These are phyloP conservation scores for Thermophis baileyi DNA, from an alignment of 2,113 vertebrate species.

Conservation along the genomic window DNA sequence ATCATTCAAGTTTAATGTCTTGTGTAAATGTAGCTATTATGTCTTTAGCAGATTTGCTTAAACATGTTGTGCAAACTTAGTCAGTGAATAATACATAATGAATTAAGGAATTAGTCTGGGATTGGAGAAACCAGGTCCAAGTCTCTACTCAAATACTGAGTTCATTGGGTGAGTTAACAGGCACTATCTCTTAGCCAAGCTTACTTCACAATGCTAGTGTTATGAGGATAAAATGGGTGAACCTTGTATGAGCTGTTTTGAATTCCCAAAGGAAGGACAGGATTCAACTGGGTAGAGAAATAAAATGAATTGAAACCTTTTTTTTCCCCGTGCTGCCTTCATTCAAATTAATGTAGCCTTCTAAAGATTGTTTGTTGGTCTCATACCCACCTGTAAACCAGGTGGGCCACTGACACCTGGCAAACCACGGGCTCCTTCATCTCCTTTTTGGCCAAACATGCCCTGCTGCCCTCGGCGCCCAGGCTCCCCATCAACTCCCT, in stretches of 20 bases:
- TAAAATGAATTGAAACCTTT: neutral
- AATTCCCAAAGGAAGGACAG: neutral
- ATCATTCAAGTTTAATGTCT: neutral
- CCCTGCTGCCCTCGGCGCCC: conserved; percentile 87
- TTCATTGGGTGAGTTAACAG: neutral
- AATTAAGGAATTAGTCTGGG: neutral
- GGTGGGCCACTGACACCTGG: conserved; percentile 76
- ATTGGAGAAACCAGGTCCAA: neutral
- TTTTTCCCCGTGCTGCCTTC: neutral
- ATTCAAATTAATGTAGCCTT: neutral
- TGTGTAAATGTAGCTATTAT: neutral
- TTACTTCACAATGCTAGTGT: neutral
- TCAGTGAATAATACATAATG: neutral
- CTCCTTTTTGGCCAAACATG: conserved; percentile 87
- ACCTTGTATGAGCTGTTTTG: neutral
- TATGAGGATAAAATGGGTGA: neutral
- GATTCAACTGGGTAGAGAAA: neutral
- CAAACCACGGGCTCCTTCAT: conserved; percentile 83
- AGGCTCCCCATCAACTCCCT: conserved; percentile 86
- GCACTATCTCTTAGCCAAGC: neutral
- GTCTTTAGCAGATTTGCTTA: neutral
- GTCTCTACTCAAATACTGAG: neutral
- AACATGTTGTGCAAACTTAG: neutral
- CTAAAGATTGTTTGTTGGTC: neutral
- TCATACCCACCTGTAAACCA: conserved; percentile 80